A percentile compares a stretch with the other conserved stretches of the same genome.
Evolutionary conservation across 2,888 invertebrate genomes (phyloP).

Genomic region (Plusia festucae): DNA sequence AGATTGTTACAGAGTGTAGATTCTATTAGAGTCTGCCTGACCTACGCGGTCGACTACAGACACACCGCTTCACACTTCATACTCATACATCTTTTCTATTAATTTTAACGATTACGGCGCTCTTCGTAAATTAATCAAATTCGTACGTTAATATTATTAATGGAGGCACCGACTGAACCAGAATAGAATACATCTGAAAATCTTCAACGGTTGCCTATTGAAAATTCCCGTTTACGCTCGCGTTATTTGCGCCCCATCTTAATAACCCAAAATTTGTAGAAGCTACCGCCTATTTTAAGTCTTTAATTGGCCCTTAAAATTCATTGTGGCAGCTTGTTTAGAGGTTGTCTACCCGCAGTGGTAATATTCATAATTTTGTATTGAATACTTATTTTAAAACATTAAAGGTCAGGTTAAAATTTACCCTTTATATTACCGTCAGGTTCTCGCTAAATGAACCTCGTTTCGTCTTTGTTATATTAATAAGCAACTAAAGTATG

Average conservation of each 20-base stretch:
- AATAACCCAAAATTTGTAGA: constrained; percentile 23
- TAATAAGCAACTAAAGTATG: constrained; percentile 1
- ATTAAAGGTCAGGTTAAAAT: constrained; percentile 6
- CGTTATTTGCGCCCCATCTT: constrained; percentile 45
- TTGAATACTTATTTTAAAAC: constrained; percentile 15
- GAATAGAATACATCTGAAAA: constrained; percentile 23
- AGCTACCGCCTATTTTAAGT: constrained; percentile 16
- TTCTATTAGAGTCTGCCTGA: constrained; percentile 44
- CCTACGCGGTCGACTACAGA: constrained; percentile 30
- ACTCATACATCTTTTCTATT: constrained; percentile 38
- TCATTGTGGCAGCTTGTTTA: constrained; percentile 25
- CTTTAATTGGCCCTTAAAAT: constrained; percentile 36
- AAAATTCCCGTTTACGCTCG: constrained; percentile 10
- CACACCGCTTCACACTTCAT: constrained; percentile 17
- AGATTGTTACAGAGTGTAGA: constrained; percentile 56
- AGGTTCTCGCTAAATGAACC: neutral
- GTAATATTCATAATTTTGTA: constrained; percentile 23
- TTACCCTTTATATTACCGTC: neutral
- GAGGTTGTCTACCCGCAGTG: constrained; percentile 10
- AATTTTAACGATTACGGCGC: constrained; percentile 31
- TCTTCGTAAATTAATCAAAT: neutral
- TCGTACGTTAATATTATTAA: constrained; percentile 11
- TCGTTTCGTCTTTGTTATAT: neutral
- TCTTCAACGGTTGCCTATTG: constrained; percentile 15
- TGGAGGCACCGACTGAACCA: constrained; percentile 11